Evolutionary conservation across 1,140 invertebrate species (phyloP), one percentile per base, ranked within the genome.

Genomic region (Andrena cerasifolii): DNA sequence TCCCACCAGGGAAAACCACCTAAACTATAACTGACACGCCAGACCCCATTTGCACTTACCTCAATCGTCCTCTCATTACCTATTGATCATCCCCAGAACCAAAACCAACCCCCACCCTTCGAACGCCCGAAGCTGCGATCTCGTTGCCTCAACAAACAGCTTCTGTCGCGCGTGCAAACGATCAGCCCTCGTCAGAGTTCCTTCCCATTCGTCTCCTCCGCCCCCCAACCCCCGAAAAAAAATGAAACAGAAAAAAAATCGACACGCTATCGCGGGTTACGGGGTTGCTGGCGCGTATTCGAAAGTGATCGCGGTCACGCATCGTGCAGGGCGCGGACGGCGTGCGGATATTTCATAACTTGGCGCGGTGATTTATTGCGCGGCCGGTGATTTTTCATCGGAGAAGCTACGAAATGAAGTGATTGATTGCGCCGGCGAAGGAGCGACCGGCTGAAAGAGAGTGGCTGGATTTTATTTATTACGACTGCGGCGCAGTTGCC

Each of bases 281-380:
- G 53, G 26, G 45, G 18, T 10, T 49, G 49, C 43, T 45, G 71
- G 61, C 51, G 49, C 75, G 45, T 66, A 62, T 79, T 83, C 80
- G 65, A 80, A 74, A 73, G 40, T 59, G 74, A 84, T 85, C 63
- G 72, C 58, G 82, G 75, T 78, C 78, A 78, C 83, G 82, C 73
- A 63, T 72, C 67, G 73, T 62, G 54, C 79, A 51, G 61, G 49
- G 66, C 4, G 36, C 56, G 66, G 66, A 36, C 75, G 40, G 53
- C 54, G 82, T 83, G 82, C 65, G 83, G 82, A 85, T 85, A 80
- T 81, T 84, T 84, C 77, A 84, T 84, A 84, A 84, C 77, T 80
- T 79, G 36, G 65, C 75, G 31, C 66, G 47, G 70, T 85, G 82
- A 85, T 85, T 85, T 85, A 85, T 85, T 68, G 82, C 82, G 26